Evolutionary conservation across 2,888 invertebrate species (phyloP).

Genomic region (Platycheirus albimanus): DNA sequence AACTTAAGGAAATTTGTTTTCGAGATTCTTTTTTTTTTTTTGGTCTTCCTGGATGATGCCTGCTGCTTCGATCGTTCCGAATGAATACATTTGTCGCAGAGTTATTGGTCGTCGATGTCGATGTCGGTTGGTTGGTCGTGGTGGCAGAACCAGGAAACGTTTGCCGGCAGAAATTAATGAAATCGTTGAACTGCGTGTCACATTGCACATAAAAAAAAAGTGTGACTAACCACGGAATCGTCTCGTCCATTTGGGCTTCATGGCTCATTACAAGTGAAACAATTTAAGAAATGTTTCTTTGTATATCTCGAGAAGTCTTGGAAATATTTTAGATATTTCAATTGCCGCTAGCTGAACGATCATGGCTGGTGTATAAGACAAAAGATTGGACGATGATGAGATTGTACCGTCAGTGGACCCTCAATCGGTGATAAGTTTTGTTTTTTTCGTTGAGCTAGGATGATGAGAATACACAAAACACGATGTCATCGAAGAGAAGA

Average conservation of each 20-base stretch:
- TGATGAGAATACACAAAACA: background rate
- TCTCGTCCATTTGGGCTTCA: slow-evolving; percentile 21
- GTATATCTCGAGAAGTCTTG: slow-evolving; percentile 4
- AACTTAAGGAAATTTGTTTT: slow-evolving; percentile 35
- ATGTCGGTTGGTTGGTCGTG: background rate
- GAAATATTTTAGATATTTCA: slow-evolving; percentile 51
- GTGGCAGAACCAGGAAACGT: slow-evolving; percentile 60
- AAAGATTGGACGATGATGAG: slow-evolving; percentile 12
- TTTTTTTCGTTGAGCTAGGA: slow-evolving; percentile 19
- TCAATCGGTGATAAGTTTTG: slow-evolving; percentile 25
- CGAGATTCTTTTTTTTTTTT: too few species aligned
- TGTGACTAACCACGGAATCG: slow-evolving; percentile 45
- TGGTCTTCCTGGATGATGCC: background rate
- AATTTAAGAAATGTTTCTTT: slow-evolving; percentile 43
- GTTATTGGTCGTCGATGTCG: slow-evolving; percentile 17
- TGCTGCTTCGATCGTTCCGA: slow-evolving; percentile 18
- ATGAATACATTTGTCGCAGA: slow-evolving; percentile 44
- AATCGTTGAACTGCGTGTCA: slow-evolving; percentile 69
- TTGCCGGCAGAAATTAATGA: slow-evolving; percentile 48
- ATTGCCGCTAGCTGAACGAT: slow-evolving; percentile 15
- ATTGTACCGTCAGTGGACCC: background rate
- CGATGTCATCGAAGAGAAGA: background rate
- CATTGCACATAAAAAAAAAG: slow-evolving; percentile 42
- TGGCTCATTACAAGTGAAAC: slow-evolving; percentile 65
- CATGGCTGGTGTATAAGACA: background rate